Evolutionary conservation across 30 jellyfish, hydroid and myxozoan genomes (phyloP).

Genomic region (Catostylus mosaicus): DNA sequence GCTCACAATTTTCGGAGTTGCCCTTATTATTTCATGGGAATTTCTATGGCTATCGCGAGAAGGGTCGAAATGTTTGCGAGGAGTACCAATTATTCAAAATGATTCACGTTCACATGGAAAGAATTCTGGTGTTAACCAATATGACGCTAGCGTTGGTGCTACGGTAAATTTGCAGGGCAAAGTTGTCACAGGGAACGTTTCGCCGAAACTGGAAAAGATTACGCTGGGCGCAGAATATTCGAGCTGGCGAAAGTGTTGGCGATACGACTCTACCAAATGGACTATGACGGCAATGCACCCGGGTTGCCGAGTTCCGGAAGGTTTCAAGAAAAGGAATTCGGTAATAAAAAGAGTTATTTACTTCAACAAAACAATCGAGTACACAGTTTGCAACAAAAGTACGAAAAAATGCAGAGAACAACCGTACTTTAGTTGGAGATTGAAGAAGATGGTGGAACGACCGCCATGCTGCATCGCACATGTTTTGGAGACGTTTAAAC

Average conservation of each 20-base stretch:
- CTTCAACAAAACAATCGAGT: slow-evolving; percentile 35
- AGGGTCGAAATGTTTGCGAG: too few species aligned
- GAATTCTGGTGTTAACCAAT: too few species aligned
- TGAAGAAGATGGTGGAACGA: slow-evolving; percentile 27
- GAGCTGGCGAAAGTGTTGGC: slow-evolving; percentile 24
- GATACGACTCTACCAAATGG: slow-evolving; percentile 25
- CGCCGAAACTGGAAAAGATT: too few species aligned
- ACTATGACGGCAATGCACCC: slow-evolving; percentile 15
- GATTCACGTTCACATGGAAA: too few species aligned
- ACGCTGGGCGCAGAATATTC: background rate
- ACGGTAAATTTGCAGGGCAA: too few species aligned
- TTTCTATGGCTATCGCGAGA: too few species aligned
- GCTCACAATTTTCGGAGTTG: too few species aligned
- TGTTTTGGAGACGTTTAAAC: slow-evolving; percentile 42
- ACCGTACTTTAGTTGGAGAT: slow-evolving; percentile 41
- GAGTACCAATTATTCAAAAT: too few species aligned
- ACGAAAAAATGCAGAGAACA: slow-evolving; percentile 45
- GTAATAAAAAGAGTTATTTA: slow-evolving; percentile 33
- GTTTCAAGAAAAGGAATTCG: background rate
- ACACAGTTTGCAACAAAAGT: slow-evolving; percentile 41
- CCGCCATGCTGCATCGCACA: slow-evolving; percentile 76
- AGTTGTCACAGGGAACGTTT: too few species aligned
- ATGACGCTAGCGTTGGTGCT: too few species aligned
- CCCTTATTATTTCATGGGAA: too few species aligned
- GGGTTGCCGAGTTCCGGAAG: background rate